These are phyloP conservation scores for Sardina pilchardus DNA, from an alignment of 2,113 vertebrate genomes.

Conservation along the genomic window DNA sequence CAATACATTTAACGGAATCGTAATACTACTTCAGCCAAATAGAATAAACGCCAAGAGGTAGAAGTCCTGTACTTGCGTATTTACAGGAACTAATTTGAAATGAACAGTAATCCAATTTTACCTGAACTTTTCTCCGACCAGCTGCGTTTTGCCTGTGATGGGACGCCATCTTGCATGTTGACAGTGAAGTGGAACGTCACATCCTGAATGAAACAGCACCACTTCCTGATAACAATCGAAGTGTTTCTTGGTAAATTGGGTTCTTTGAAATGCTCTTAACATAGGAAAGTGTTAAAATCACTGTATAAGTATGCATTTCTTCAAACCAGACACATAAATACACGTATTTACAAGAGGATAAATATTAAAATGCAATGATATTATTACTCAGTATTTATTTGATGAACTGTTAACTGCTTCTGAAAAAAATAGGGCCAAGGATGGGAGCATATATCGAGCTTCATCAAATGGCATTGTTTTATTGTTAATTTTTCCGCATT, in stretches of 20 bases:
- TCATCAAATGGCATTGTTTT: too few relatives aligned
- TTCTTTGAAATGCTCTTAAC: conserved; percentile 21
- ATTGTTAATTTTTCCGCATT: too few relatives aligned
- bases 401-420: too few relatives aligned
- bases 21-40: background rate
- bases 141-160: conserved; percentile 99
- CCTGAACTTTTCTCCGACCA: conserved; percentile 98
- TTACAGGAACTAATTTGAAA: background rate
- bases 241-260: conserved; percentile 60
- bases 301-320: too few relatives aligned
- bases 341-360: too few relatives aligned
- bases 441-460: too few relatives aligned
- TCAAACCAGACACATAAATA: too few relatives aligned
- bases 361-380: too few relatives aligned
- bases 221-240: background rate
- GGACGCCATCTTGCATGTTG: conserved; percentile 99
- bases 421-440: too few relatives aligned
- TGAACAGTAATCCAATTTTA: conserved; percentile 51
- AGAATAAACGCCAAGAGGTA: background rate
- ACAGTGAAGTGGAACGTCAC: conserved; percentile 81
- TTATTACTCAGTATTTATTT: too few relatives aligned
- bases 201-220: conserved; percentile 72
- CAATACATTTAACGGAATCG: background rate
- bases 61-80: background rate
- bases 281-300: too few relatives aligned